Conservation (phyloP, 1,140 invertebrate species). For the Forficula auricularia region DNA sequence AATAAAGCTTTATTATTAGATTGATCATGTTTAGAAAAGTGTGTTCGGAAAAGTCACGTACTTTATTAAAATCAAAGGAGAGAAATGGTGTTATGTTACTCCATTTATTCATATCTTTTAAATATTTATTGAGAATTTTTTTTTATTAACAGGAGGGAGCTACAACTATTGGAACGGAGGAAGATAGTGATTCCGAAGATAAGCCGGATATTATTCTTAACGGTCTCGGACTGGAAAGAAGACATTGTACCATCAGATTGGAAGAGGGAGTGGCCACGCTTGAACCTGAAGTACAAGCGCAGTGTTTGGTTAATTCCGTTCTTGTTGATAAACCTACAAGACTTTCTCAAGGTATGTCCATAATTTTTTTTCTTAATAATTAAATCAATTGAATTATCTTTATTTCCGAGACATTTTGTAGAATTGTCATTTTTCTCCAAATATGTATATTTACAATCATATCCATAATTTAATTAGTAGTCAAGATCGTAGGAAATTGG, state of each 20-base stretch:
- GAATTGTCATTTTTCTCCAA: too few relatives aligned
- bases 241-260: conserved; percentile 67
- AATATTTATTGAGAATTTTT: conserved; percentile 1
- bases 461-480: too few relatives aligned
- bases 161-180: conserved; percentile 24
- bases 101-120: too few relatives aligned
- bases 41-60: too few relatives aligned
- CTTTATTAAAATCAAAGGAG: too few relatives aligned
- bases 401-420: too few relatives aligned
- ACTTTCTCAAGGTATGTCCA: conserved; percentile 49
- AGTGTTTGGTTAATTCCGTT: conserved; percentile 72
- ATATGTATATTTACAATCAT: too few relatives aligned
- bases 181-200: conserved; percentile 36
- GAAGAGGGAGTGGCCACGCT: conserved; percentile 56
- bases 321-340: conserved; percentile 51
- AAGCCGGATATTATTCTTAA: conserved; percentile 58
- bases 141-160: conserved; percentile 26
- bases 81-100: too few relatives aligned
- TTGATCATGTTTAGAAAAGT: too few relatives aligned
- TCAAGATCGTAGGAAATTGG: too few relatives aligned
- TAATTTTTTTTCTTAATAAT: neutral
- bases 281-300: conserved; percentile 44
- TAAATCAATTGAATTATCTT: too few relatives aligned
- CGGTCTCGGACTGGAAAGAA: conserved; percentile 58
- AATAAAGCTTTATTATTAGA: too few relatives aligned